These are phyloP conservation scores for Hoplodrina ambigua DNA, from an alignment of 2,888 invertebrate species.

Conservation along the genomic window DNA sequence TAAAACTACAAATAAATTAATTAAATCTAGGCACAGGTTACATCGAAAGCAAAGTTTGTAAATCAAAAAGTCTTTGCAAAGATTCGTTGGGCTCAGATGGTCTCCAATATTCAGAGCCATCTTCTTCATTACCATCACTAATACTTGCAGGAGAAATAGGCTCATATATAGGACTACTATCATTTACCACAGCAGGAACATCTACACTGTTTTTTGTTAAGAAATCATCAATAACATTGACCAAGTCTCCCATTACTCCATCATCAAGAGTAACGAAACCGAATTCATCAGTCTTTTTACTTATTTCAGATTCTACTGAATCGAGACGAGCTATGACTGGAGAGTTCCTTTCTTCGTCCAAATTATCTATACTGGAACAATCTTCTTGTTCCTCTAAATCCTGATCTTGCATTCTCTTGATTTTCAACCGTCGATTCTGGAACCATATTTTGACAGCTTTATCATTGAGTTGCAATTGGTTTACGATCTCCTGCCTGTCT, in stretches of 20 bases:
- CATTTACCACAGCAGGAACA: constrained; percentile 26
- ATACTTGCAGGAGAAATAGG: constrained; percentile 78
- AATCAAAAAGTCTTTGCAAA: constrained; percentile 66
- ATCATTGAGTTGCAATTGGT: constrained; percentile 91
- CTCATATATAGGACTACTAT: constrained; percentile 70
- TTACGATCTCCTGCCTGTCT: constrained; percentile 92
- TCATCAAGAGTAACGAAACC: constrained; percentile 77
- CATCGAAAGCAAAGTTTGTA: constrained; percentile 56
- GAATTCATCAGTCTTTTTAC: constrained; percentile 70
- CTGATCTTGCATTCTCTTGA: constrained; percentile 85
- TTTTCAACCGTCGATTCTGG: constrained; percentile 93
- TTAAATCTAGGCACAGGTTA: constrained; percentile 17
- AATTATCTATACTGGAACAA: constrained; percentile 13
- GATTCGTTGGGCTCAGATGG: constrained; percentile 63
- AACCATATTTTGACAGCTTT: constrained; percentile 95
- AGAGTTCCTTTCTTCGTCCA: constrained; percentile 17
- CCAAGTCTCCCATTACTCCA: constrained; percentile 68
- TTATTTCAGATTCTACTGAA: constrained; percentile 73
- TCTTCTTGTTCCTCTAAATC: constrained; percentile 30
- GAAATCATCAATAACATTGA: constrained; percentile 68
- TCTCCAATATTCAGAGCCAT: constrained; percentile 61
- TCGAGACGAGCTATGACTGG: constrained; percentile 63
- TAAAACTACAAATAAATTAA: constrained; percentile 6
- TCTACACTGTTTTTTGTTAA: constrained; percentile 54
- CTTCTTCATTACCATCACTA: constrained; percentile 57